Evolutionary conservation across 2,113 vertebrate genomes (phyloP), one percentile per base, ranked within the genome.

Genomic region (Charadrius vociferus): DNA sequence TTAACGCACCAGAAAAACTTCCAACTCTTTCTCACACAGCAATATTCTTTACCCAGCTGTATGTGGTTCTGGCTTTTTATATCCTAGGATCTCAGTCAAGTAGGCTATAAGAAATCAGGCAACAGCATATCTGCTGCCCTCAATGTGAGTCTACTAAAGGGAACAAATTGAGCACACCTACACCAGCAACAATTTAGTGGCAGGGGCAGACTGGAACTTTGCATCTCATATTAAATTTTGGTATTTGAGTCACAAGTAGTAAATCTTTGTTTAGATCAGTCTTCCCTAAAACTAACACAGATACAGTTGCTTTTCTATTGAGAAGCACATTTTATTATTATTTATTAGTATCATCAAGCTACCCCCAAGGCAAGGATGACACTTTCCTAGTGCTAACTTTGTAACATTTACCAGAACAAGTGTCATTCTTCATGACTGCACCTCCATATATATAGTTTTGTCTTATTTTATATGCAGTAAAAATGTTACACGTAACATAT

Each of bases 121-220:
- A 79, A 70, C 55, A 81, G 65, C 70, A 66, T 14, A 68, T 7
- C 27, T 1, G 1, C 14, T 45, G 24, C 29, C 36, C 9, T 53
- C 47, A 86, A 2, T 23, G 68, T 1, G 1, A 67, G 37, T 39
- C 58, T 29, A 5, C 63, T 7, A 6, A 1, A 13, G 17, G 29
- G 30, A 53, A 36, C 32, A 67, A 34, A 66, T 5, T 13, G n/a
- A 72, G 22, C 47, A n/a, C 3, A 2, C 45, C 39, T 37, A 32
- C 10, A 16, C 0, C 0, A 80, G 30, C 15, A 72, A 65, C 20
- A 37, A 30, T 20, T 20, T 19, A 49, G 34, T 13, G 9, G 8
- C 56, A 75, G 14, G 10, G 19, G n/a, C 22, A 67, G 36, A 63
- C 9, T 49, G 49, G 12, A 86, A 50, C 19, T 72, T 58, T 32